phyloP scores from a whole-genome alignment of 1,140 invertebrate species.

The Araneus ventricosus region DNA sequence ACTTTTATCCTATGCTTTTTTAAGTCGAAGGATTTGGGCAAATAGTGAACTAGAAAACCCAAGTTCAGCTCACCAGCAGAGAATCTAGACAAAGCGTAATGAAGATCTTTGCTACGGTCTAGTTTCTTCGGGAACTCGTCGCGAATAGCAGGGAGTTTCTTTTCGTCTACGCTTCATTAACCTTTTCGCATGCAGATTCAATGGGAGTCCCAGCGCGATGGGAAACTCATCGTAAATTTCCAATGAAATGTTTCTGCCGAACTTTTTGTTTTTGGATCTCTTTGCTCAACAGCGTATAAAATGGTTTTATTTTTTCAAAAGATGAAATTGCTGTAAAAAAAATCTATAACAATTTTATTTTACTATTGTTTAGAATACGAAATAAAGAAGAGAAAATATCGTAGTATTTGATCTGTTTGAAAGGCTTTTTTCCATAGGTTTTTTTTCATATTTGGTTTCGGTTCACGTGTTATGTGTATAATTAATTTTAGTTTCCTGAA shows the following conservation, averaged over 20 bases:
- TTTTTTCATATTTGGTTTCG: too few species aligned
- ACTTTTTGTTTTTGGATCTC: neutral
- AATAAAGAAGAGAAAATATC: neutral
- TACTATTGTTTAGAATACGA: neutral
- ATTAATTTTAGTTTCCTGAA: too few species aligned
- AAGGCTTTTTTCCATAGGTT: too few species aligned
- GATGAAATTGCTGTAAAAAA: neutral
- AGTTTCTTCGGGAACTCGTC: conserved; percentile 22
- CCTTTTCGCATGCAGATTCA: neutral
- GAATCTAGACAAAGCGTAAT: neutral
- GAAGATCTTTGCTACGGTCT: conserved; percentile 27
- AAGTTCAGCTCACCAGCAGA: neutral
- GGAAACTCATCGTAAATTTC: conserved; percentile 1
- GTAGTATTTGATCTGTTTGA: too few species aligned
- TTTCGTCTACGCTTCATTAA: neutral
- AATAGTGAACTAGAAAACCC: neutral
- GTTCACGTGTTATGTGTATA: too few species aligned
- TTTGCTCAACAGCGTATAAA: neutral
- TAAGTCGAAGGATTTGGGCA: neutral
- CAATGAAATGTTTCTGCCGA: neutral
- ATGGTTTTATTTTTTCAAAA: neutral
- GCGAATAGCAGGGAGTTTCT: neutral
- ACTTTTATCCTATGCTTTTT: neutral
- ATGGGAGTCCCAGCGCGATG: neutral
- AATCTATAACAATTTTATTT: neutral